phyloP scores from a whole-genome alignment of 2,113 vertebrate genomes.

The Nothobranchius kuhntae region DNA sequence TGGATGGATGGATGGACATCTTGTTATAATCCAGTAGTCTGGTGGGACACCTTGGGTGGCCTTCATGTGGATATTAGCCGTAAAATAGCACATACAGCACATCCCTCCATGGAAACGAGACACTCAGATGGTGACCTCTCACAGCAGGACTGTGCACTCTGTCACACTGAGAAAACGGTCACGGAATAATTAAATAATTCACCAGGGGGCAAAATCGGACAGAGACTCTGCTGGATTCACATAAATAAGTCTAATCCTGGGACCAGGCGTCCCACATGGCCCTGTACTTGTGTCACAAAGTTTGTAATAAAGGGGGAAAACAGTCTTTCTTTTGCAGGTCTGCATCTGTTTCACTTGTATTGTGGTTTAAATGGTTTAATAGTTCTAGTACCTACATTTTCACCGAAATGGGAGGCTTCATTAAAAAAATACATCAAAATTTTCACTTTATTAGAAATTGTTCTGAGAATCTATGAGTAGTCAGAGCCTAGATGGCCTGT shows the following conservation, averaged over 20 bases:
- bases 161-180: neutral
- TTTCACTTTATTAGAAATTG: conserved; percentile 46
- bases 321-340: neutral
- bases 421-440: conserved; percentile 43
- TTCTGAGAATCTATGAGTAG: conserved; percentile 31
- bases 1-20: neutral
- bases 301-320: neutral
- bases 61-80: neutral
- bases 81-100: neutral
- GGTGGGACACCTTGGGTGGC: neutral
- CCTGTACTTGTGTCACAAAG: neutral
- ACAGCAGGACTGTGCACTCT: neutral
- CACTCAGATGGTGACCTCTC: neutral
- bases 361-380: neutral
- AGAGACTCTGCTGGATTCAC: neutral
- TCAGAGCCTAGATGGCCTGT: conserved; percentile 23
- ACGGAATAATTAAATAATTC: neutral
- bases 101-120: neutral
- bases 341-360: neutral
- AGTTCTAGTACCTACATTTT: conserved; percentile 34
- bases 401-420: conserved; percentile 34
- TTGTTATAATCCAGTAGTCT: neutral
- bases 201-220: neutral
- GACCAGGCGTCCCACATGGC: neutral
- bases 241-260: neutral